Evolutionary conservation across 2,888 invertebrate genomes (phyloP), one percentile per base, ranked within the genome.

Genomic region (Halictus quadricinctus): DNA sequence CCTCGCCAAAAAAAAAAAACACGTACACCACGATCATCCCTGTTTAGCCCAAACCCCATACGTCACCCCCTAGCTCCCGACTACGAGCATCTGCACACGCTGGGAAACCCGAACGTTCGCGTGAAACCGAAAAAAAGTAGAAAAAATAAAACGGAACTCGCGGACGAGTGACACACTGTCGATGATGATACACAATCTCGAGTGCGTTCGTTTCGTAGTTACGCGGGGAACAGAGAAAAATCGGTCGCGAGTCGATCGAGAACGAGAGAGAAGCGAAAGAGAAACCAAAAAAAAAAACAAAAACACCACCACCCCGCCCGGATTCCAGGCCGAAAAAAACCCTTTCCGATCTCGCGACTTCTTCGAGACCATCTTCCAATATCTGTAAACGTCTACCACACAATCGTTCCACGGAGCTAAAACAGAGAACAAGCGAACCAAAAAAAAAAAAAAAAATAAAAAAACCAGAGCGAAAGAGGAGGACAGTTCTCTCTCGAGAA

Each of bases 231-330:
- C 89, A 89, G 93, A 94, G 92, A 94, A 94, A 92, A 92, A 94
- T 93, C 60, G 60, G 15, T 93, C 92, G 48, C 43, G 92, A 93
- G 93, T 94, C 93, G 94, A 93, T 93, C 93, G 87, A 60, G 77
- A 83, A 77, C 86, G 86, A 85, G 85, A 85, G 85, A 83, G 86
- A 86, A 87, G 83, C 77, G 58, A 46, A 72, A 85, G 81, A 88
- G 72, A 89, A 81, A 50, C 21, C 29, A 29, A 29, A 29, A 29
- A 29, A 29, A 29, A 29, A 54, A 54, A 2, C 0, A 79, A 76
- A 85, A 81, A 80, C 93, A 91, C 91, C 92, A 91, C 90, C 90
- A 29, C 15, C 60, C 25, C 25, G 60, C 91, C 90, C 87, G 91
- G 91, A 91, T 92, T 81, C 54, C 41, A 81, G 43, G 66, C 54